Conservation (phyloP, 2,113 vertebrate species). For the Malurus melanocephalus region DNA sequence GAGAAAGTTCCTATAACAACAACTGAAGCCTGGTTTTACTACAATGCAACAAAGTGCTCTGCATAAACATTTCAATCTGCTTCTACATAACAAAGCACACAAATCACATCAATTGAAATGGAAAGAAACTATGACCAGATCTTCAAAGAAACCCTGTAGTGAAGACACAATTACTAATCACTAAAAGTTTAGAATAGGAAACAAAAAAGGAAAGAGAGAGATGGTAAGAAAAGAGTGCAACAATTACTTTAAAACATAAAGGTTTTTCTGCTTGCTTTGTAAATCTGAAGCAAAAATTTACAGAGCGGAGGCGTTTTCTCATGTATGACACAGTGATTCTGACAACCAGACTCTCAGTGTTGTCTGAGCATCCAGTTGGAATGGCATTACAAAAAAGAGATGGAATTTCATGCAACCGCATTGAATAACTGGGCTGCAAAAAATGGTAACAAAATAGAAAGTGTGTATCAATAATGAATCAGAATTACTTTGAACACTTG, state of each 20-base stretch:
- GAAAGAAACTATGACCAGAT: not conserved
- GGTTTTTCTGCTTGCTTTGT: not conserved
- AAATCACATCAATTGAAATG: not conserved
- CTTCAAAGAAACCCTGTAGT: not conserved
- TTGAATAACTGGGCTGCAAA: not conserved
- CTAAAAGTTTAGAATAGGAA: not conserved
- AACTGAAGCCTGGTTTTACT: not conserved
- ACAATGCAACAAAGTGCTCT: not conserved
- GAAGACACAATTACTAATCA: not conserved
- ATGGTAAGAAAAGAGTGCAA: not conserved
- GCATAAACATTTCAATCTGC: not conserved
- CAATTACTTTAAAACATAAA: not conserved
- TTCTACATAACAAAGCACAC: not conserved
- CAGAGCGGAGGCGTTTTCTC: not conserved
- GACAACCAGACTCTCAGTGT: not conserved
- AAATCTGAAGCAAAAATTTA: not conserved
- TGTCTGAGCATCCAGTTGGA: not conserved
- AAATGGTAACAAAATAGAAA: not conserved
- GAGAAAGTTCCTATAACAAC: not conserved
- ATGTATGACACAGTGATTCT: not conserved
- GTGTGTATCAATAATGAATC: not conserved
- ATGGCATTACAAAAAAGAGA: not conserved
- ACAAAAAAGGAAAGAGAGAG: not conserved
- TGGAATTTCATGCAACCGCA: not conserved
- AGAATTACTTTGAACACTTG: not conserved